Conservation (phyloP, 2,797 vertebrate species). For the Gymnocypris eckloni region DNA sequence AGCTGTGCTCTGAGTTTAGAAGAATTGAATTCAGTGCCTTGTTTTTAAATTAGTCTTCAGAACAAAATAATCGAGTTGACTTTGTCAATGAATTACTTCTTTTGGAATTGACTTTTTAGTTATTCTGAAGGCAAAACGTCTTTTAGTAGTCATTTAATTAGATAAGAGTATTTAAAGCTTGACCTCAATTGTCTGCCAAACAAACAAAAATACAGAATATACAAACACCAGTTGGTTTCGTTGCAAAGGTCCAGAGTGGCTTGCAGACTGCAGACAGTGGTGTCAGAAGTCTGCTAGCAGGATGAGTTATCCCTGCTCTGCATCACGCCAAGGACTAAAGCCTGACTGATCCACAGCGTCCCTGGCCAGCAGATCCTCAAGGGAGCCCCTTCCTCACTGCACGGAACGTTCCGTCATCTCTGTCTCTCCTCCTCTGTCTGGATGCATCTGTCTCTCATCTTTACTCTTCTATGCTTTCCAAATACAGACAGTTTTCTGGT, state of each 20-base stretch:
- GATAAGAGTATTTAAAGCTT: background rate
- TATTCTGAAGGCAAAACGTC: background rate
- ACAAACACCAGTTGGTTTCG: constrained; percentile 31
- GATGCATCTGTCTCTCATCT: constrained; percentile 55
- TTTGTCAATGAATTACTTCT: background rate
- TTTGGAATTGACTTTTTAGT: background rate
- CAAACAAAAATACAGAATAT: background rate
- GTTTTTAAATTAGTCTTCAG: background rate
- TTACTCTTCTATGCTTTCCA: constrained; percentile 38
- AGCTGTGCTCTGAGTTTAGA: background rate
- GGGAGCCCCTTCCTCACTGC: constrained; percentile 67
- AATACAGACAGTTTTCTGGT: constrained; percentile 49
- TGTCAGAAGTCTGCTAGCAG: constrained; percentile 36
- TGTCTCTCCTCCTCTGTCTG: constrained; percentile 55
- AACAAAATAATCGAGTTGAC: background rate
- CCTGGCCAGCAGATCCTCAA: constrained; percentile 63
- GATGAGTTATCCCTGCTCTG: constrained; percentile 65
- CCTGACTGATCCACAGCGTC: constrained; percentile 31
- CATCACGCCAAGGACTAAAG: constrained; percentile 17
- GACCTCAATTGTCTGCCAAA: constrained; percentile 35
- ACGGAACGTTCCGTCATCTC: constrained; percentile 59
- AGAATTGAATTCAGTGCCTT: background rate
- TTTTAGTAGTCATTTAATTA: constrained; percentile 23
- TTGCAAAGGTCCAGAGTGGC: constrained; percentile 42
- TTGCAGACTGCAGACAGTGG: constrained; percentile 42